Conservation (phyloP, 1,140 invertebrate genomes). For the Gonatopus flavifemur region DNA sequence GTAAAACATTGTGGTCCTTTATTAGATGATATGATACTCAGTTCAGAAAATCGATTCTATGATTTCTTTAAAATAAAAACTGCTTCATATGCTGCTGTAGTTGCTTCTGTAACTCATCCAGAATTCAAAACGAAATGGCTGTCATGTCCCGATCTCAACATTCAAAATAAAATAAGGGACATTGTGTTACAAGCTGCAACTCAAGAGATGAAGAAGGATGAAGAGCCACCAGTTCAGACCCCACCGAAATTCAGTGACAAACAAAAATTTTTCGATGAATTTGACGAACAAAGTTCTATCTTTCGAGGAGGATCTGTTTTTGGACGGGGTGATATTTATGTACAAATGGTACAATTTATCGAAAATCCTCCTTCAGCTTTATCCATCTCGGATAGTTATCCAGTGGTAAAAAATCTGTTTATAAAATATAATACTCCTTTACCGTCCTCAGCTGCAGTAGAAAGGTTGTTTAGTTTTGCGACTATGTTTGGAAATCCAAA, state of each 20-base stretch:
- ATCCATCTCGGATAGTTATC: constrained; percentile 14
- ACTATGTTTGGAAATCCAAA: constrained; percentile 15
- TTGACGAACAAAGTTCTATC: background rate
- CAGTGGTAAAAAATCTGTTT: constrained; percentile 13
- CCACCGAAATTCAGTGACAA: background rate
- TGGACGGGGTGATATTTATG: background rate
- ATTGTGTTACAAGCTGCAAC: background rate
- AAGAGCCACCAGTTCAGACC: background rate
- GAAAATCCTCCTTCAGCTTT: background rate
- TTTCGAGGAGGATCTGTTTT: constrained; percentile 1
- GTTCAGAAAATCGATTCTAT: constrained; percentile 12
- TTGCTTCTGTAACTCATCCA: constrained; percentile 20
- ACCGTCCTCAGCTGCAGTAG: constrained; percentile 19
- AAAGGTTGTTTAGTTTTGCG: constrained; percentile 18
- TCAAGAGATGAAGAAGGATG: background rate
- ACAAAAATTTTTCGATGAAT: background rate
- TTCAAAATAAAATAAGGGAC: constrained; percentile 6
- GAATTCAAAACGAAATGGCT: constrained; percentile 24
- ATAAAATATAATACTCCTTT: too few species aligned
- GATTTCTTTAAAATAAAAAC: constrained; percentile 12
- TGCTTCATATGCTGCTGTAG: constrained; percentile 10
- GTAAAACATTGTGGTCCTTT: constrained; percentile 1
- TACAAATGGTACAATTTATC: constrained; percentile 8
- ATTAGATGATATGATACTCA: background rate
- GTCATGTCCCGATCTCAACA: background rate